These are phyloP conservation scores for Cephonodes hylas DNA, from an alignment of 2,888 invertebrate species.

Conservation along the genomic window DNA sequence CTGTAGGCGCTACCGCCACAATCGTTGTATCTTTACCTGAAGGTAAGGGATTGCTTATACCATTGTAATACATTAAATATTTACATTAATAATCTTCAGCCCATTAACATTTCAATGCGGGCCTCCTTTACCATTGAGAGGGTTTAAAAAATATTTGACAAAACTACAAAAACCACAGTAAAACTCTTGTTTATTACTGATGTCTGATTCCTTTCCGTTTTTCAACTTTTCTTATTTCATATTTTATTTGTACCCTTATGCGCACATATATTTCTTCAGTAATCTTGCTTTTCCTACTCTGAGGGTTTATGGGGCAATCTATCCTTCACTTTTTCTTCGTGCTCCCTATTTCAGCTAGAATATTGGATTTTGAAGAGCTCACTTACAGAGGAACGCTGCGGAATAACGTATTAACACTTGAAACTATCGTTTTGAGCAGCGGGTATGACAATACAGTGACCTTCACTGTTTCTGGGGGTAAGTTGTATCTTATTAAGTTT, in stretches of 20 bases:
- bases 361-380: conserved; percentile 50
- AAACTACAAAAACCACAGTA: conserved; percentile 28
- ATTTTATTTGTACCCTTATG: background rate
- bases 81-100: too few relatives aligned
- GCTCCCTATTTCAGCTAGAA: conserved; percentile 47
- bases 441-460: conserved; percentile 47
- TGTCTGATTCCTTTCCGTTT: background rate
- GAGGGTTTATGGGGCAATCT: conserved; percentile 5
- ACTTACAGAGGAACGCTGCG: conserved; percentile 51
- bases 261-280: conserved; percentile 11
- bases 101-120: too few relatives aligned
- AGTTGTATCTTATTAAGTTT: conserved; percentile 25
- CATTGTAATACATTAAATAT: background rate
- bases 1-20: conserved; percentile 57
- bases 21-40: conserved; percentile 53
- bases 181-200: background rate
- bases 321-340: conserved; percentile 25
- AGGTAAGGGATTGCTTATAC: conserved; percentile 38
- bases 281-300: conserved; percentile 4
- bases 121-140: too few relatives aligned
- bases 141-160: background rate
- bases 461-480: conserved; percentile 54
- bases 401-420: conserved; percentile 37
- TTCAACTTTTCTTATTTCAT: background rate
- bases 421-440: conserved; percentile 39